Percentiles rank a stretch among this genome's conserved stretches.
phyloP scores from a whole-genome alignment of 2,113 vertebrate genomes.

The Corapipo altera region DNA sequence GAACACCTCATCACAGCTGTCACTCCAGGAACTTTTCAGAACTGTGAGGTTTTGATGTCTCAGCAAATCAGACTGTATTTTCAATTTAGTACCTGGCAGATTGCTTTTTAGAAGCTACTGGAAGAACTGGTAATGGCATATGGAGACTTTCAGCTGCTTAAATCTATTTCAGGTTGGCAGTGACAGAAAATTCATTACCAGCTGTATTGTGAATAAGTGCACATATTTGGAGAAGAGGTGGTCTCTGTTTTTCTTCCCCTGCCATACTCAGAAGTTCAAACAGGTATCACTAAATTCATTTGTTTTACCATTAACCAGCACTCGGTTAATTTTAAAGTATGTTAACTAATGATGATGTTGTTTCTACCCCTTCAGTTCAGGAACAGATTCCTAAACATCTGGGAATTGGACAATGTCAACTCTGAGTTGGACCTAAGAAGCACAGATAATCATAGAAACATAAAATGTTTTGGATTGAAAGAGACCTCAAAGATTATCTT shows the following conservation, averaged over 20 bases:
- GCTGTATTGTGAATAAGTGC: neutral
- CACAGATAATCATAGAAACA: neutral
- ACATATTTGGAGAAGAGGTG: neutral
- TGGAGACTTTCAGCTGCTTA: conserved; percentile 60
- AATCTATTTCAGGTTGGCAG: conserved; percentile 17
- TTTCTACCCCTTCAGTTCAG: neutral
- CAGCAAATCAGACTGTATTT: conserved; percentile 58
- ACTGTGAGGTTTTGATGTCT: conserved; percentile 42
- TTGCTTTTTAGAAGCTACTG: conserved; percentile 57
- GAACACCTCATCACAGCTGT: neutral
- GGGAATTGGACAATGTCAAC: fast-evolving
- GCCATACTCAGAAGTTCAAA: neutral
- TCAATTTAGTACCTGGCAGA: conserved; percentile 63
- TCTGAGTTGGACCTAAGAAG: neutral
- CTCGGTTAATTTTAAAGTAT: neutral
- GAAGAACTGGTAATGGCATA: conserved; percentile 61
- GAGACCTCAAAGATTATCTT: neutral
- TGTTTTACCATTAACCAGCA: neutral
- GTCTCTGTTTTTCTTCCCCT: neutral
- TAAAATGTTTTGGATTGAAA: neutral
- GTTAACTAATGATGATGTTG: neutral
- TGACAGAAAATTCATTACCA: conserved; percentile 58
- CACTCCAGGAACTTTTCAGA: conserved; percentile 26
- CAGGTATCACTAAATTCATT: neutral
- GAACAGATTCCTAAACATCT: neutral